phyloP scores from a whole-genome alignment of 2,888 invertebrate species.

The Schrankia costaestrigalis region DNA sequence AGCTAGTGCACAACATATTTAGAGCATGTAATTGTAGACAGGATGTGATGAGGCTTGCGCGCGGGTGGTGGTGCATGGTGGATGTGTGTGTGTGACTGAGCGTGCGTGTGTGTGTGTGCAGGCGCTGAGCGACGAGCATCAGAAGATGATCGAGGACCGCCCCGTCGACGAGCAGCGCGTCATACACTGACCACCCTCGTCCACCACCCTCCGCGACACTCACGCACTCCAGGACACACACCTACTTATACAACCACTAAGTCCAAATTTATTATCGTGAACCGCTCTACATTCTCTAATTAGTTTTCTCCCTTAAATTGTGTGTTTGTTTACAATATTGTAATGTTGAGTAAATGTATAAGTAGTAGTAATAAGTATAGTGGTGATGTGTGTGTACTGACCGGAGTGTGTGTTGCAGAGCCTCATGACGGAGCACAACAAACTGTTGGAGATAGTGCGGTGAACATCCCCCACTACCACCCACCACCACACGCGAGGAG shows the following conservation, averaged over 20 bases:
- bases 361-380: background rate
- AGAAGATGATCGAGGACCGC: slow-evolving; percentile 85
- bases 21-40: background rate
- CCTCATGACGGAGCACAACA: slow-evolving; percentile 80
- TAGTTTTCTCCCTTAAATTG: too few species aligned
- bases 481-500: background rate
- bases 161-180: slow-evolving; percentile 59
- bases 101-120: slow-evolving; percentile 48
- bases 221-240: too few species aligned
- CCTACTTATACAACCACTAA: too few species aligned
- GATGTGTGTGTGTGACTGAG: slow-evolving; percentile 27
- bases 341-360: background rate
- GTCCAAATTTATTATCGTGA: too few species aligned
- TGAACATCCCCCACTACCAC: slow-evolving; percentile 22
- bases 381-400: background rate
- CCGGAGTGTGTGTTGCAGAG: slow-evolving; percentile 64
- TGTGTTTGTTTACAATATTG: too few species aligned
- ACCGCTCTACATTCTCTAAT: background rate
- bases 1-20: too few species aligned
- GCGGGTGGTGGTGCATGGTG: slow-evolving; percentile 40
- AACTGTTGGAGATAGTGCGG: slow-evolving; percentile 64
- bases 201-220: slow-evolving; percentile 3
- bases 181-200: slow-evolving; percentile 50
- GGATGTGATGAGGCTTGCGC: slow-evolving; percentile 2
- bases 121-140: slow-evolving; percentile 92